These are phyloP conservation scores for Arizona elegans DNA, from an alignment of 2,113 vertebrate genomes.

Conservation along the genomic window DNA sequence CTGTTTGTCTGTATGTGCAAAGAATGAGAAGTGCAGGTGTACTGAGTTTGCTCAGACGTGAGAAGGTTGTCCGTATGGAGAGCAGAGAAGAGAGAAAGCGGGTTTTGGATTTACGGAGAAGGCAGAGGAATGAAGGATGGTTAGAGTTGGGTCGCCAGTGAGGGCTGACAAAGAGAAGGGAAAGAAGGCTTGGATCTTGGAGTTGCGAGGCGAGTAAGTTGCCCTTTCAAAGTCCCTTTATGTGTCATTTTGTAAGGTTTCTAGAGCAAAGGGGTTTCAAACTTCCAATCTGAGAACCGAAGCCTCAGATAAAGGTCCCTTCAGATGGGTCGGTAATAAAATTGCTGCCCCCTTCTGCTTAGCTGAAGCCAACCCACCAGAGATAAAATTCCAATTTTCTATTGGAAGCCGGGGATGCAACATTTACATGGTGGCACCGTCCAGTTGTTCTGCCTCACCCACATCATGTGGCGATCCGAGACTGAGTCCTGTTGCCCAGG, in stretches of 20 bases:
- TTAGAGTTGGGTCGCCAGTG: slow-evolving; percentile 1
- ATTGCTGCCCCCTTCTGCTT: neutral
- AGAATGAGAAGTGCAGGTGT: slow-evolving; percentile 49
- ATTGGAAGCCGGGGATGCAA: neutral
- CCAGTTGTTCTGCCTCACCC: neutral
- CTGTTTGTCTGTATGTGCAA: slow-evolving; percentile 49
- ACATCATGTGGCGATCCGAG: too few relatives aligned
- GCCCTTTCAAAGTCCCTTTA: neutral
- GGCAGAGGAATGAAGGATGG: slow-evolving; percentile 9
- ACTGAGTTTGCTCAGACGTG: neutral
- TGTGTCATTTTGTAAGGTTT: neutral
- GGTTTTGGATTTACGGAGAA: slow-evolving; percentile 38
- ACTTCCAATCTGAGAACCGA: neutral
- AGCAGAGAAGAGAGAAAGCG: slow-evolving; percentile 32
- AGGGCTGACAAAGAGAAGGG: neutral
- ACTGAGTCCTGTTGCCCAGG: neutral
- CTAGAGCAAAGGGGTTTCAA: neutral
- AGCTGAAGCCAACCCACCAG: neutral
- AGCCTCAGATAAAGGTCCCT: too few relatives aligned
- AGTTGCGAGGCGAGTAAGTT: neutral
- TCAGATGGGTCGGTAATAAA: neutral
- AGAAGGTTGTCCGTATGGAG: slow-evolving; percentile 14
- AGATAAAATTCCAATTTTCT: neutral
- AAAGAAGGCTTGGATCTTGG: neutral
- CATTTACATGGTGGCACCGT: neutral